A percentile compares a stretch with the other conserved stretches of the same genome.
phyloP scores from a whole-genome alignment of 2,113 vertebrate genomes.

The Jacana jacana region DNA sequence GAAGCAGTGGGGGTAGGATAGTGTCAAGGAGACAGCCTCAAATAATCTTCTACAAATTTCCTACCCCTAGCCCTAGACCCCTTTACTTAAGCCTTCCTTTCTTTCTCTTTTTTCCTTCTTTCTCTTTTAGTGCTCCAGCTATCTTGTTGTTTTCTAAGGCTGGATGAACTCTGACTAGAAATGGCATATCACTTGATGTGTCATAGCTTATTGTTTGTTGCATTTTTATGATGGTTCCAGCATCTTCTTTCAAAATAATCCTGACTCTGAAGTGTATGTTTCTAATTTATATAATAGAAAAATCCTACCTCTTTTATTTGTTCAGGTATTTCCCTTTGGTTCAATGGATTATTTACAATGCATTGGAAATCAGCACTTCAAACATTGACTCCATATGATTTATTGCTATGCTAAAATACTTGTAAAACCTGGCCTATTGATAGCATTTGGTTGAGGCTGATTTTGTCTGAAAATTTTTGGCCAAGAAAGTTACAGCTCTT shows the following conservation, averaged over 20 bases:
- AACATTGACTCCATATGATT: neutral
- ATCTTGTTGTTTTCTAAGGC: neutral
- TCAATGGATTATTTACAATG: neutral
- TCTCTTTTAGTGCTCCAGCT: neutral
- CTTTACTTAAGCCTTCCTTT: neutral
- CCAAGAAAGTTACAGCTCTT: neutral
- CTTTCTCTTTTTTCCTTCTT: neutral
- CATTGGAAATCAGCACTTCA: neutral
- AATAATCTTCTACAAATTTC: constrained; percentile 37
- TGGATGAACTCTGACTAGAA: constrained; percentile 6
- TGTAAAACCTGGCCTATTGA: neutral
- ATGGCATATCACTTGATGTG: constrained; percentile 3
- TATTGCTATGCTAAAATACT: neutral
- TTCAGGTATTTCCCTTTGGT: neutral
- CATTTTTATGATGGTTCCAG: neutral
- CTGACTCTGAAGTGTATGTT: neutral
- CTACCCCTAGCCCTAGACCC: neutral
- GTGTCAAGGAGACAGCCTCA: constrained; percentile 27
- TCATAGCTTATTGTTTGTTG: neutral
- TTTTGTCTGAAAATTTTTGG: neutral
- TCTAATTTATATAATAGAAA: neutral
- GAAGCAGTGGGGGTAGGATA: neutral
- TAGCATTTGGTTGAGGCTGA: neutral
- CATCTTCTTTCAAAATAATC: neutral
- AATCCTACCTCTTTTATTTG: neutral